Base-by-base conservation (phyloP, 53 echinoderm and acorn worm genomes). In the Luidia sarsii region DNA sequence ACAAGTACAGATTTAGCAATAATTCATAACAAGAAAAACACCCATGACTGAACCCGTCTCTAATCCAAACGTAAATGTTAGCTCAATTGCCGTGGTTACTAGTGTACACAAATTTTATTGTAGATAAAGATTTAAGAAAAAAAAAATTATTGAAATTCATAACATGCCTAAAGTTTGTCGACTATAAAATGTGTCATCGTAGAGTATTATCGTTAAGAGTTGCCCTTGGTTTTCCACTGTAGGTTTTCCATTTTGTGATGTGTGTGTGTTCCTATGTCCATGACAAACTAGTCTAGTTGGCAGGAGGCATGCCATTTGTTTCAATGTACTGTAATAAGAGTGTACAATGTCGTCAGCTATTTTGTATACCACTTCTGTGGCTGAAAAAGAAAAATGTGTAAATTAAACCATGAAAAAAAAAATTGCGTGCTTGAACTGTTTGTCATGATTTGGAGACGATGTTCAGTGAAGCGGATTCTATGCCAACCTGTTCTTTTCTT, bases 321-420 rank as follows among this genome's bases (percentile, higher is more conserved):
- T 60, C 77, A 31, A 30, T 77, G 77, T 77, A 77, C 77, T 77
- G 77, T 77, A 31, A 41, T 33, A 43, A 29, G 77, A 39, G 20
- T 77, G 75, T 75, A 77, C 77, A 61, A 61, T 77, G 77, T 77
- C 41, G 77, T 41, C 60, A 43, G 57, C 29, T 83, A 83, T 83
- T 83, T 83, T 83, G 83, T 83, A 83, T 48, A 57, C 71, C 83
- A 83, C 83, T 60, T 41, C 57, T 83, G 83, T 83, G 83, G 83
- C 83, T 83, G 83, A 83, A 82, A 82, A 59, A 22, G 67, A 37
- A 66, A 66, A 66, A 72, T 57, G 59, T 83, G 52, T 46, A 83
- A 83, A 71, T 61, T 77, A 77, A 77, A 77, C 77, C 77, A 43
- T 29, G 19, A 18, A 45, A 43, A 31, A 45, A 61, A 75, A 77